phyloP scores from a whole-genome alignment of 1,140 invertebrate species.

The Eriocheir sinensis region DNA sequence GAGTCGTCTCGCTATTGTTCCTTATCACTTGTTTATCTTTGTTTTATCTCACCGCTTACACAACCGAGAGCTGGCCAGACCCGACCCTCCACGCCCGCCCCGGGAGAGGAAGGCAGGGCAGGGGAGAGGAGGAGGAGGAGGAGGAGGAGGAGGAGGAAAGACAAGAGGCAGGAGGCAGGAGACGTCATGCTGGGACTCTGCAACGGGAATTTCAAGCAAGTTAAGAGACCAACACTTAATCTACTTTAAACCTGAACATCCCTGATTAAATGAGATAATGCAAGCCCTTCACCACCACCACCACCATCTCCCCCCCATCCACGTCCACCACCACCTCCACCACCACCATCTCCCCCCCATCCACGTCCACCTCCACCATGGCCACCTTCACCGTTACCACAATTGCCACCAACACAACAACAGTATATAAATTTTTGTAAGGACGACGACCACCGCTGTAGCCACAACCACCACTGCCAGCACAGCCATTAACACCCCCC shows the following conservation, averaged over 20 bases:
- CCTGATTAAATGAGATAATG: conserved; percentile 5
- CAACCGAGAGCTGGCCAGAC: not conserved
- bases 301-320: not conserved
- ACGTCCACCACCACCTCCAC: not conserved
- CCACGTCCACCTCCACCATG: too few relatives aligned
- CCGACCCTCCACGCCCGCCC: not conserved
- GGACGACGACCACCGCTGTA: too few relatives aligned
- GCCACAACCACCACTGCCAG: too few relatives aligned
- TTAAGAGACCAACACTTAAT: not conserved
- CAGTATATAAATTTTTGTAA: too few relatives aligned
- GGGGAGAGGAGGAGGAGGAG: not conserved
- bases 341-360: too few relatives aligned
- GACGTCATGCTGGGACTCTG: not conserved
- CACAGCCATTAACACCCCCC: too few relatives aligned
- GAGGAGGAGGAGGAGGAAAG: not conserved
- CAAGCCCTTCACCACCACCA: not conserved
- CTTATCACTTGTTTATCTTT: conserved; percentile 17
- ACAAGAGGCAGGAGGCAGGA: not conserved
- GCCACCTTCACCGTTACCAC: too few relatives aligned
- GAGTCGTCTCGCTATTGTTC: conserved; percentile 20
- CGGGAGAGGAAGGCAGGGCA: not conserved
- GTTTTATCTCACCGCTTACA: conserved; percentile 15
- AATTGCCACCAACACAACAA: too few relatives aligned
- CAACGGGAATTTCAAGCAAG: not conserved
- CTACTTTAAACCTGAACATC: not conserved